phyloP scores from a whole-genome alignment of 2,113 vertebrate genomes.

The Dryoscopus gambensis region DNA sequence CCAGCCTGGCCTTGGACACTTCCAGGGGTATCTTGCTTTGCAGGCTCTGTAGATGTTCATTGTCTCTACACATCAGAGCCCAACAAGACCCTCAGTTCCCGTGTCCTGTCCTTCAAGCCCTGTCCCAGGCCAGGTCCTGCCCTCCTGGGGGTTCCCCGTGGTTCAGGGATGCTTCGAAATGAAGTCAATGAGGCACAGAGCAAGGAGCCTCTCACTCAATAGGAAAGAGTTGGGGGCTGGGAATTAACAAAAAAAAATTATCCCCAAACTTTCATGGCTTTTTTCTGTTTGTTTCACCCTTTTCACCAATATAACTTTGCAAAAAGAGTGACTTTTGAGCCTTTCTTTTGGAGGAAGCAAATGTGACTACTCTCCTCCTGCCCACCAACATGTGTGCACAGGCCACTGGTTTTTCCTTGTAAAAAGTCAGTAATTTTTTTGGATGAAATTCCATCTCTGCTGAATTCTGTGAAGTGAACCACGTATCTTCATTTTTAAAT shows the following conservation, averaged over 20 bases:
- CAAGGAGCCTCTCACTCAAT: neutral
- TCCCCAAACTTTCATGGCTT: neutral
- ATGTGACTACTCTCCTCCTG: neutral
- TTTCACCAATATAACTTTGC: neutral
- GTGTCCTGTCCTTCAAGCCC: neutral
- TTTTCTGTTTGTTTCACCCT: neutral
- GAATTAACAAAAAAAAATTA: neutral
- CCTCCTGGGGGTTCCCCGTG: rapidly evolving
- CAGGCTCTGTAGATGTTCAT: neutral
- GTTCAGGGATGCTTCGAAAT: neutral
- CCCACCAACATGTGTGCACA: neutral
- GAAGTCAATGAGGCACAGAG: neutral
- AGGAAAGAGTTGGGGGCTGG: neutral
- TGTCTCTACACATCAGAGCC: neutral
- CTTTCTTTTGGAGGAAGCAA: neutral
- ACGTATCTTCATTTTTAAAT: neutral
- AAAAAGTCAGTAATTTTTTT: neutral
- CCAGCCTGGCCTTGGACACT: neutral
- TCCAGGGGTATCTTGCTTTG: neutral
- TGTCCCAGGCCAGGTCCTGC: neutral
- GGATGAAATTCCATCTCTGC: neutral
- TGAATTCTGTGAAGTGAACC: neutral
- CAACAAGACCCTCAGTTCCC: neutral
- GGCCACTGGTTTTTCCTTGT: neutral
- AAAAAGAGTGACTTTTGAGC: neutral